phyloP scores from a whole-genome alignment of 1,140 invertebrate genomes.

The Diachasmimorpha longicaudata region DNA sequence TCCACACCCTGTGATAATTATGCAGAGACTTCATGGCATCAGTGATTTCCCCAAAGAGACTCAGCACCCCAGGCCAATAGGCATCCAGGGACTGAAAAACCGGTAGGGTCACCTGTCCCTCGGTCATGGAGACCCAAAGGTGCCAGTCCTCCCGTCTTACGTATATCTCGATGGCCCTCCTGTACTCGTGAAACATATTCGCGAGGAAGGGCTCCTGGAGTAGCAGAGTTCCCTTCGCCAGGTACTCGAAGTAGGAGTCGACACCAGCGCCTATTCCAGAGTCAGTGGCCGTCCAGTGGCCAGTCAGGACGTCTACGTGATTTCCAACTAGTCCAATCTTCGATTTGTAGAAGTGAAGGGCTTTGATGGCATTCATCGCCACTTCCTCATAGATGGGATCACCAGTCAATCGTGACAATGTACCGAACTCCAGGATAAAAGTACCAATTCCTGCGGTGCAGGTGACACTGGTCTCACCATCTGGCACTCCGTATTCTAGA shows the following conservation, averaged over 20 bases:
- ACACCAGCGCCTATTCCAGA: constrained; percentile 92
- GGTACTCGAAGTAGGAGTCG: constrained; percentile 98
- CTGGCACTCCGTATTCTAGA: constrained; percentile 88
- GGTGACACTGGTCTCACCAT: constrained; percentile 93
- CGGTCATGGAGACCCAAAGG: constrained; percentile 95
- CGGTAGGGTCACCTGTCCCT: constrained; percentile 93
- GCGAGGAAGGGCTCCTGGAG: constrained; percentile 86
- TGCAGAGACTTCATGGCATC: constrained; percentile 91
- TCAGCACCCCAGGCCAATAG: constrained; percentile 97
- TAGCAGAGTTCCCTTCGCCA: constrained; percentile 91
- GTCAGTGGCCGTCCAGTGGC: constrained; percentile 96
- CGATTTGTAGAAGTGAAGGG: constrained; percentile 84
- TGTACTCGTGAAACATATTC: constrained; percentile 88
- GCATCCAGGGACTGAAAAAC: constrained; percentile 98
- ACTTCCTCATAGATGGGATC: constrained; percentile 94
- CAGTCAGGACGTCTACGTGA: constrained; percentile 94
- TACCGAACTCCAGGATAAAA: constrained; percentile 96
- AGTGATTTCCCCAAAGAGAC: constrained; percentile 84
- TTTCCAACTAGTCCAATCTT: constrained; percentile 93
- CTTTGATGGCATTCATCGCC: constrained; percentile 89
- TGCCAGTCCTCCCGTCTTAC: constrained; percentile 95
- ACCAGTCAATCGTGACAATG: constrained; percentile 92
- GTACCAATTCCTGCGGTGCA: constrained; percentile 98
- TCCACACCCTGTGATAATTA: constrained; percentile 96
- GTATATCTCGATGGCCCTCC: constrained; percentile 85